phyloP scores from a whole-genome alignment of 2,888 invertebrate species.

The Agrilus biguttatus region DNA sequence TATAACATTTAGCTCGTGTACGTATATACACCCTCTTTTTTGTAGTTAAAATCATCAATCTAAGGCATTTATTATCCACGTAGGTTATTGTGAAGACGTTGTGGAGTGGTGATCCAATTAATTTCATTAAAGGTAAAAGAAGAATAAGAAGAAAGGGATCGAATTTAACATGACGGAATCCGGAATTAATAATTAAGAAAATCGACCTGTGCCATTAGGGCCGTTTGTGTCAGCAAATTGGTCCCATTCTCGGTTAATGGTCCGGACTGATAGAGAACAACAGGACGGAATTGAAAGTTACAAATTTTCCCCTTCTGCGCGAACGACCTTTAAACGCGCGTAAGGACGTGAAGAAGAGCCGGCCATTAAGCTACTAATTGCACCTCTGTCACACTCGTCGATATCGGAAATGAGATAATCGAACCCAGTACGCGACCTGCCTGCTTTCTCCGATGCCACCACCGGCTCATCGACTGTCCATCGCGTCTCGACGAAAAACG shows the following conservation, averaged over 20 bases:
- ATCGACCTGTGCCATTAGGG: too few relatives aligned
- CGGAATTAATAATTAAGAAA: too few relatives aligned
- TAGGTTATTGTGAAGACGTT: too few relatives aligned
- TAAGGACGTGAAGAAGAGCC: conserved; percentile 17
- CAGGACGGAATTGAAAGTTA: conserved; percentile 14
- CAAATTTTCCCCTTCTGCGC: conserved; percentile 12
- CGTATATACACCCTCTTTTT: too few relatives aligned
- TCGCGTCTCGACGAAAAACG: conserved; percentile 7
- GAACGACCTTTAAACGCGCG: conserved; percentile 19
- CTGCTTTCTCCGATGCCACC: conserved; percentile 8
- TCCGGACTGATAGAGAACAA: conserved; percentile 10
- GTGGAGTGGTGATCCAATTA: too few relatives aligned
- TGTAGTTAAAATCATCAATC: too few relatives aligned
- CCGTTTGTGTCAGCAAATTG: not conserved
- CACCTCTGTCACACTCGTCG: conserved; percentile 25
- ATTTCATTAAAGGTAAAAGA: too few relatives aligned
- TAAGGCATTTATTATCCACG: too few relatives aligned
- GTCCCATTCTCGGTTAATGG: conserved; percentile 6
- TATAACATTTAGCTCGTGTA: too few relatives aligned
- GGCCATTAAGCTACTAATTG: conserved; percentile 28
- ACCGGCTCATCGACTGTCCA: not conserved
- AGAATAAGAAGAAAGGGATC: too few relatives aligned
- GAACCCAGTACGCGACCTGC: conserved; percentile 24
- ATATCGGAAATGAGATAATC: conserved; percentile 30
- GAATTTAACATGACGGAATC: too few relatives aligned